Conservation (phyloP, 2,113 vertebrate genomes). For the Dromiciops gliroides region DNA sequence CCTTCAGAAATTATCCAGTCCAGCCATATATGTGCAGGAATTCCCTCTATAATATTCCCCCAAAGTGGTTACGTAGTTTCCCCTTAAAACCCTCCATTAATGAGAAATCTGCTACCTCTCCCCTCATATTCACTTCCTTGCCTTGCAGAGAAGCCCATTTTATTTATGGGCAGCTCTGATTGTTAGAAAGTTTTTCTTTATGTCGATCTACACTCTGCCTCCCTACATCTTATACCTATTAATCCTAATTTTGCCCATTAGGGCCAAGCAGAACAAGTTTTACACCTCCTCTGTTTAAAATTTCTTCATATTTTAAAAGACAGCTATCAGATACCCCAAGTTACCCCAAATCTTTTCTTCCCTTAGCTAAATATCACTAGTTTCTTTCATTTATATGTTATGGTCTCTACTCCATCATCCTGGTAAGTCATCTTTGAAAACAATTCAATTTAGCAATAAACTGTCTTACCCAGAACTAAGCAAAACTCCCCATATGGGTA, state of each 20-base stretch:
- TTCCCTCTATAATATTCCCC: neutral
- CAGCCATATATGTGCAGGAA: neutral
- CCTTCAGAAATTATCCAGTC: neutral
- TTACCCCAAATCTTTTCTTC: neutral
- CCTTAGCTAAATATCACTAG: neutral
- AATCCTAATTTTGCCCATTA: neutral
- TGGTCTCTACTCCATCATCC: neutral
- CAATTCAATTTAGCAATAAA: neutral
- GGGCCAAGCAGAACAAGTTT: neutral
- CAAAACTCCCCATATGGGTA: neutral
- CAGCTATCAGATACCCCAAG: neutral
- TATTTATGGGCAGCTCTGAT: neutral
- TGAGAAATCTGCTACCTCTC: neutral
- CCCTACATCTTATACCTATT: neutral
- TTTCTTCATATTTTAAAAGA: neutral
- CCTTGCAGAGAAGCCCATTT: neutral
- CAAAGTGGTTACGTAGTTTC: neutral
- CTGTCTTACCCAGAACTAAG: neutral
- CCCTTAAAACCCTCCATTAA: neutral
- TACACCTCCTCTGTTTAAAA: neutral
- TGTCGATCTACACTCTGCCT: neutral
- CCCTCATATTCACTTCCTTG: neutral
- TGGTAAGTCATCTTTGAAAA: neutral
- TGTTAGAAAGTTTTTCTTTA: neutral
- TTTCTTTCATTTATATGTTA: neutral